Percentiles rank a stretch among this genome's conserved stretches.
phyloP scores from a whole-genome alignment of 2,113 vertebrate genomes.

The Cariama cristata region DNA sequence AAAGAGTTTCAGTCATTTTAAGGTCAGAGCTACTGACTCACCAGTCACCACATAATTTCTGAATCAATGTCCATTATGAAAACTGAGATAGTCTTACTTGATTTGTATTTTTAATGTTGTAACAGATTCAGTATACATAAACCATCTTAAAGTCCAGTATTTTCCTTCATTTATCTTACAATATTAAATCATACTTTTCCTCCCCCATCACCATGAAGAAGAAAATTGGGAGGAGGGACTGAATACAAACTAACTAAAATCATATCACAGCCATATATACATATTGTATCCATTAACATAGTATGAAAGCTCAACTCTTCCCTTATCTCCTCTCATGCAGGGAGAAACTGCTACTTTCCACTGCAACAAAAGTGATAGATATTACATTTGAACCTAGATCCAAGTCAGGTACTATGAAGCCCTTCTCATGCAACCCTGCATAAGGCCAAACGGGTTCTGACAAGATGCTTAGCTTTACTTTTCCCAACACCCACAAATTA shows the following conservation, averaged over 20 bases:
- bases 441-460: not conserved
- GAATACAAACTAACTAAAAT: not conserved
- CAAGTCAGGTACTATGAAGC: not conserved
- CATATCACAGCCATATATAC: not conserved
- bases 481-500: not conserved
- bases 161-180: not conserved
- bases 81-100: not conserved
- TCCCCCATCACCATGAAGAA: fast-evolving
- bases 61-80: not conserved
- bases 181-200: not conserved
- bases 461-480: not conserved
- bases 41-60: not conserved
- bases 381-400: not conserved
- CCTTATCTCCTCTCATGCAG: not conserved
- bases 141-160: not conserved
- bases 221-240: not conserved
- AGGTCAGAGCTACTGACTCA: not conserved
- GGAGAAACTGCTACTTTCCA: not conserved
- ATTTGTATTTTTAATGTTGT: not conserved
- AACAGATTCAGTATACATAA: not conserved
- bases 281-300: not conserved
- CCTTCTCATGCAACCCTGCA: not conserved
- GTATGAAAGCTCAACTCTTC: not conserved
- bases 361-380: not conserved
- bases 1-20: not conserved